Conservation (phyloP, 37 sponge, comb jelly and placozoan genomes). For the Tethya wilhelma region DNA sequence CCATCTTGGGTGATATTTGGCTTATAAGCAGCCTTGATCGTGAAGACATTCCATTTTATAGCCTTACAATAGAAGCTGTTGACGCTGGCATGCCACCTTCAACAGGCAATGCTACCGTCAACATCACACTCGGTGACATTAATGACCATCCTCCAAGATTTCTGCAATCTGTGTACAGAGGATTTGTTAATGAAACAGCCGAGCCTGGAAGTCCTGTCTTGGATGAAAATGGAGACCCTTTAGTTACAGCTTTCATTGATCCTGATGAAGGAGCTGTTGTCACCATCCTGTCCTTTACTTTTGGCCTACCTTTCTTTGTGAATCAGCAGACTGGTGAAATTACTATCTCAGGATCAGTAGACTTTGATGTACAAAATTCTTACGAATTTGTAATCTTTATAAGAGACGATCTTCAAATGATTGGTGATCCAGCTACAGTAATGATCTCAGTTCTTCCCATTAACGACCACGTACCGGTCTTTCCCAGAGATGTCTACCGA, state of each 20-base stretch:
- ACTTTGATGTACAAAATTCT: conserved; percentile 1
- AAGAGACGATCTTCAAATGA: conserved; percentile 10
- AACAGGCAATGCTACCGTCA: not conserved
- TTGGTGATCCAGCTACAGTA: conserved; percentile 30
- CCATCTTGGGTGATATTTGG: not conserved
- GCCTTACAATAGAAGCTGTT: conserved; percentile 36
- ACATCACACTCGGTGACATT: conserved; percentile 56
- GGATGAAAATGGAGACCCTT: not conserved
- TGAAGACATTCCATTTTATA: conserved; percentile 13
- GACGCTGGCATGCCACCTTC: conserved; percentile 28
- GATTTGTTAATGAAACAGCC: conserved; percentile 48
- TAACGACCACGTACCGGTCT: conserved; percentile 67
- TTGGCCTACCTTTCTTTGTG: conserved; percentile 24
- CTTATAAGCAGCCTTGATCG: conserved; percentile 37
- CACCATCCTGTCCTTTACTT: conserved; percentile 17
- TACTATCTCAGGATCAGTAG: conserved; percentile 33
- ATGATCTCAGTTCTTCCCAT: conserved; percentile 12
- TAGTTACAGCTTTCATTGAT: conserved; percentile 38
- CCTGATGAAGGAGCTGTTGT: conserved; percentile 43
- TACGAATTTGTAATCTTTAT: conserved; percentile 22
- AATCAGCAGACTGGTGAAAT: conserved; percentile 61
- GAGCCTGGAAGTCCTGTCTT: conserved; percentile 28
- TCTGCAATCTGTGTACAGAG: conserved; percentile 7
- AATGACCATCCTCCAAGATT: conserved; percentile 72
- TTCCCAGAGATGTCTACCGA: conserved; percentile 5